These are phyloP conservation scores for Myotis brandtii DNA, from an alignment of 2,113 vertebrate genomes.

Conservation along the genomic window DNA sequence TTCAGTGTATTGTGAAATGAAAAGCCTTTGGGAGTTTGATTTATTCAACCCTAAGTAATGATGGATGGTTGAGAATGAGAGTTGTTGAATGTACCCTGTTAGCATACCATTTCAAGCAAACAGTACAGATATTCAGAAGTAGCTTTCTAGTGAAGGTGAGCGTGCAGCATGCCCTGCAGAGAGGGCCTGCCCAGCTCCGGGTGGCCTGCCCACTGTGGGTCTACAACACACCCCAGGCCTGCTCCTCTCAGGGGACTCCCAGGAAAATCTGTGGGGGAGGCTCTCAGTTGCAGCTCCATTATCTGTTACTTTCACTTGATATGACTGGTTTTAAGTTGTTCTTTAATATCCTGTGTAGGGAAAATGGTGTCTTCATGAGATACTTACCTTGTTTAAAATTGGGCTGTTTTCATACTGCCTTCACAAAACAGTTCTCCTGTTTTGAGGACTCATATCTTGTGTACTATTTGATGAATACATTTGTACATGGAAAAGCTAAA, in stretches of 20 bases:
- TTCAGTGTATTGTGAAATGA: slow-evolving; percentile 73
- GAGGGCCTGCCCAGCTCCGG: neutral
- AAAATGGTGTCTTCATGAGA: slow-evolving; percentile 16
- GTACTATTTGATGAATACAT: neutral
- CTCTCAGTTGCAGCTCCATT: slow-evolving; percentile 1
- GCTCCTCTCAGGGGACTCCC: neutral
- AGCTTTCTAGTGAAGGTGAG: neutral
- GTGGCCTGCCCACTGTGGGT: accelerated
- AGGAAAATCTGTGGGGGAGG: neutral
- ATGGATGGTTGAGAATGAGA: slow-evolving; percentile 46
- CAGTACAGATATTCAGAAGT: slow-evolving; percentile 68
- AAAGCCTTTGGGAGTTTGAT: slow-evolving; percentile 55
- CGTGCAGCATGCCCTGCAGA: neutral
- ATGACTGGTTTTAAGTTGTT: neutral
- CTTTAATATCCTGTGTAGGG: neutral
- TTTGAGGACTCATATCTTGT: neutral
- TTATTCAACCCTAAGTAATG: neutral
- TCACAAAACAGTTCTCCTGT: neutral
- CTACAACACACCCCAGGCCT: neutral
- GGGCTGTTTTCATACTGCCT: neutral
- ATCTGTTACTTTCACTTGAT: neutral
- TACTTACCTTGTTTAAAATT: neutral
- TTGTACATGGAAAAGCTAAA: neutral
- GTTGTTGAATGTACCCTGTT: slow-evolving; percentile 57
- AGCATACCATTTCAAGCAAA: slow-evolving; percentile 54